A percentile compares a stretch with the other conserved stretches of the same genome.
These are phyloP conservation scores for Orthosia cruda DNA, from an alignment of 2,888 invertebrate species.

Conservation along the genomic window DNA sequence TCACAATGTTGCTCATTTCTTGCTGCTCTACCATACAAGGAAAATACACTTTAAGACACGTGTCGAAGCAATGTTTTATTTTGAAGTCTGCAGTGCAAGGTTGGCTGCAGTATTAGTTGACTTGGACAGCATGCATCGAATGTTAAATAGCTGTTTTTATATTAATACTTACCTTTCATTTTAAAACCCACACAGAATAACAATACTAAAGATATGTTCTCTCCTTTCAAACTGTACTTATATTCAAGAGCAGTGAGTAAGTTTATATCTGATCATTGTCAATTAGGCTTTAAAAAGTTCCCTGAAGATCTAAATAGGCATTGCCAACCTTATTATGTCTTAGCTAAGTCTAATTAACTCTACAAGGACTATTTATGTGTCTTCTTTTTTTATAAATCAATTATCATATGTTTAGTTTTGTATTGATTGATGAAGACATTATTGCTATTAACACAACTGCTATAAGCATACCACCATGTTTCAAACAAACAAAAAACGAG, in stretches of 20 bases:
- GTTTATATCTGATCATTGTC: too few relatives aligned
- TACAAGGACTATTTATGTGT: neutral
- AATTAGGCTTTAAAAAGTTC: neutral
- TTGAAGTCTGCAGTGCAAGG: slow-evolving; percentile 27
- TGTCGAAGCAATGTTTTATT: slow-evolving; percentile 10
- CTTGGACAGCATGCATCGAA: slow-evolving; percentile 18
- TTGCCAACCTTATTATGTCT: too few relatives aligned
- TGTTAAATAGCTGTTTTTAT: slow-evolving; percentile 38
- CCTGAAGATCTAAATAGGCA: neutral
- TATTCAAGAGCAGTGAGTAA: neutral
- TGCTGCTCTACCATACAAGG: neutral
- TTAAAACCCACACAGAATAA: slow-evolving; percentile 14
- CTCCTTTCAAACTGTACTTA: slow-evolving; percentile 14
- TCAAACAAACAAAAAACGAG: neutral
- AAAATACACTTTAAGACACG: slow-evolving; percentile 10
- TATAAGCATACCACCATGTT: neutral
- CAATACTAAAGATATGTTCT: slow-evolving; percentile 3
- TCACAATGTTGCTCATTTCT: neutral
- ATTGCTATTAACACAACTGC: slow-evolving; percentile 18
- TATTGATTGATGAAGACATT: slow-evolving; percentile 23
- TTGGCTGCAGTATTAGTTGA: slow-evolving; percentile 30
- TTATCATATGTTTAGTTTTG: slow-evolving; percentile 6
- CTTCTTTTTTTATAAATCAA: neutral
- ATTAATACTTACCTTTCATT: slow-evolving; percentile 44
- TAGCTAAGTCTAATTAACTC: neutral